Percentiles rank a stretch among this genome's conserved stretches.
Conservation (phyloP, 2,888 invertebrate genomes). For the Himalopsyche tibetana region DNA sequence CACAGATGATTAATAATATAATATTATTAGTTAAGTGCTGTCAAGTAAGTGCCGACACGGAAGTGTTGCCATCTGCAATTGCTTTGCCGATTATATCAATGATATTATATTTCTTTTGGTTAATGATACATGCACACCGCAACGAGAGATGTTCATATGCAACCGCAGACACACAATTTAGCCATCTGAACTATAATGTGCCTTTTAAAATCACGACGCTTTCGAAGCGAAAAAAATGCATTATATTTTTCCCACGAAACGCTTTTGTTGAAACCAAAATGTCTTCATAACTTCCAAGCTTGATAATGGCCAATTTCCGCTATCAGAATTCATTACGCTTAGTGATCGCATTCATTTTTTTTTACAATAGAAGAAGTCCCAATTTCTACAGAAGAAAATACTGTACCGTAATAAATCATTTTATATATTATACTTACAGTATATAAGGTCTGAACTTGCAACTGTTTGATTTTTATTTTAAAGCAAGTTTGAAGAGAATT, state of each 20-base stretch:
- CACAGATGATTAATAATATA: slow-evolving; percentile 17
- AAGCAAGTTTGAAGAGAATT: too few species aligned
- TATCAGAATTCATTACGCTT: slow-evolving; percentile 28
- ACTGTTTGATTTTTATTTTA: too few species aligned
- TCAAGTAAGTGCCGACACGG: slow-evolving; percentile 27
- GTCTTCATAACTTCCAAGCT: slow-evolving; percentile 39
- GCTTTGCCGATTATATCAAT: slow-evolving; percentile 55
- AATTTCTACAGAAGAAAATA: slow-evolving; percentile 1
- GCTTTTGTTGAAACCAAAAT: slow-evolving; percentile 25
- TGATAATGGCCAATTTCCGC: slow-evolving; percentile 32
- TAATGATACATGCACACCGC: slow-evolving; percentile 44
- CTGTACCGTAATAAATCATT: background rate
- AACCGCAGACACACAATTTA: slow-evolving; percentile 45
- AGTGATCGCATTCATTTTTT: slow-evolving; percentile 17
- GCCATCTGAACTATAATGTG: slow-evolving; percentile 60
- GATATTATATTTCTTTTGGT: slow-evolving; percentile 60
- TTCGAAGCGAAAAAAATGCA: slow-evolving; percentile 24
- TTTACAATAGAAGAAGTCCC: background rate
- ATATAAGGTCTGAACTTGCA: too few species aligned
- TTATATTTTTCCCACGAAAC: background rate
- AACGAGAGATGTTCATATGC: background rate
- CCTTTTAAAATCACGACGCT: slow-evolving; percentile 50
- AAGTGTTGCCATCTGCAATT: slow-evolving; percentile 56
- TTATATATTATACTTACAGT: background rate
- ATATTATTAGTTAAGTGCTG: slow-evolving; percentile 17